Percentiles rank a stretch among this genome's conserved stretches.
Conservation (phyloP, 2,888 invertebrate species). For the Eretmocerus hayati region DNA sequence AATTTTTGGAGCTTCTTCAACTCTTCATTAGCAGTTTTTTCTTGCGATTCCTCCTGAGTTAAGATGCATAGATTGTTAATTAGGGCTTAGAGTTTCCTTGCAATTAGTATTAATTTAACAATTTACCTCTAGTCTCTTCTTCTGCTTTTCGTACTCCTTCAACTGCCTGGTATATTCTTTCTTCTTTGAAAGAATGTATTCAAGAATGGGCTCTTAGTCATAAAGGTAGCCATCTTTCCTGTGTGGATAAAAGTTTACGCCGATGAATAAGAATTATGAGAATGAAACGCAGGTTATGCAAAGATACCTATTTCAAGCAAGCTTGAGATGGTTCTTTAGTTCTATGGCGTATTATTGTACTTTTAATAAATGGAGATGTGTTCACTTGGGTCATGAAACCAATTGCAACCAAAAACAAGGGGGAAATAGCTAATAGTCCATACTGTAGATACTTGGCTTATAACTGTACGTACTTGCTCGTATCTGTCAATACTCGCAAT, state of each 20-base stretch:
- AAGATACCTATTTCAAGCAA: too few species aligned
- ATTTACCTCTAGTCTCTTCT: conserved; percentile 61
- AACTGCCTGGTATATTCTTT: conserved; percentile 80
- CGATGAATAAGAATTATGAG: background rate
- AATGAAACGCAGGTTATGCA: background rate
- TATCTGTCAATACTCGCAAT: too few species aligned
- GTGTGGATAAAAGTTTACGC: conserved; percentile 20
- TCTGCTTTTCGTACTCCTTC: conserved; percentile 87
- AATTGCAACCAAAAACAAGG: too few species aligned
- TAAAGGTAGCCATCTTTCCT: conserved; percentile 86
- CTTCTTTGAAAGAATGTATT: conserved; percentile 92
- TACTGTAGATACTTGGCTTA: too few species aligned
- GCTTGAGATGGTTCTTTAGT: too few species aligned
- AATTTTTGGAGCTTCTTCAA: conserved; percentile 71
- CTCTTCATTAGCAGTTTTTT: conserved; percentile 66
- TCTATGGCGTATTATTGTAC: too few species aligned
- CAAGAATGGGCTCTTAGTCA: conserved; percentile 93
- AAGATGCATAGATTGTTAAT: background rate
- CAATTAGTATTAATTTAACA: background rate
- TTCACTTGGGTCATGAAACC: too few species aligned
- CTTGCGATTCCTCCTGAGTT: conserved; percentile 55
- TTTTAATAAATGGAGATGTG: too few species aligned
- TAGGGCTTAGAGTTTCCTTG: background rate
- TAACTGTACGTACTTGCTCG: too few species aligned
- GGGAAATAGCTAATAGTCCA: too few species aligned